Evolutionary conservation across 2,797 vertebrate genomes (phyloP), one percentile per base, ranked within the genome.

Genomic region (Pteropus rufus): DNA sequence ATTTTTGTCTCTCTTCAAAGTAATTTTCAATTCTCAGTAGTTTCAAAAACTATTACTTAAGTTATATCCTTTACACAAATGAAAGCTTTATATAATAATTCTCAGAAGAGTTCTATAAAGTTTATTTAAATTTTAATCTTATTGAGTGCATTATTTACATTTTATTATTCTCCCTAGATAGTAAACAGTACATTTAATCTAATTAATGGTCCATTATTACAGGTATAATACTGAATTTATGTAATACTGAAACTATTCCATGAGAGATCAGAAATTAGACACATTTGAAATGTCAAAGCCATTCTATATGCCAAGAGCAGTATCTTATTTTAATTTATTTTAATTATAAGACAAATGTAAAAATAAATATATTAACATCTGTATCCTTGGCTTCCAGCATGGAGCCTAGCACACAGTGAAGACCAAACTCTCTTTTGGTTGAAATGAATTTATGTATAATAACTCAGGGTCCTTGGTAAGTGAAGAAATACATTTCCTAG

Each of bases 151-250:
- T 80, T 56, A 46, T 65, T 94, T 79, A 58, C 3, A 95, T 82
- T 75, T 75, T 69, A 95, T 82, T 87, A 92, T 92, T 62, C n/a
- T 95, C 44, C 69, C 12, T 69, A 77, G n/a, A 52, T n/a, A 75
- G 36, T 81, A 80, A 41, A 75, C 52, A 89, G 52, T 77, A 4
- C 29, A 73, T 76, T 83, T 62, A 75, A 46, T 83, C 58, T 83
- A 18, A 46, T 75, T 82, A 94, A 94, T 3, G 69, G 80, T 52
- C 72, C 64, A 26, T 76, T 76, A 76, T 56, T 82, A 67, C 5
- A 92, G 3, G 39, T 88, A 82, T 19, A 87, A 60, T 88, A n/a
- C 49, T 82, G 23, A 87, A 82, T 88, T 88, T 62, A 69, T 58
- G 21, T 41, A 76, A 76, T 82, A 60, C 21, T 69, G 21, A 76